Percentiles rank a stretch among this genome's conserved stretches.
phyloP scores from a whole-genome alignment of 2,113 vertebrate species.

The Coturnix japonica region DNA sequence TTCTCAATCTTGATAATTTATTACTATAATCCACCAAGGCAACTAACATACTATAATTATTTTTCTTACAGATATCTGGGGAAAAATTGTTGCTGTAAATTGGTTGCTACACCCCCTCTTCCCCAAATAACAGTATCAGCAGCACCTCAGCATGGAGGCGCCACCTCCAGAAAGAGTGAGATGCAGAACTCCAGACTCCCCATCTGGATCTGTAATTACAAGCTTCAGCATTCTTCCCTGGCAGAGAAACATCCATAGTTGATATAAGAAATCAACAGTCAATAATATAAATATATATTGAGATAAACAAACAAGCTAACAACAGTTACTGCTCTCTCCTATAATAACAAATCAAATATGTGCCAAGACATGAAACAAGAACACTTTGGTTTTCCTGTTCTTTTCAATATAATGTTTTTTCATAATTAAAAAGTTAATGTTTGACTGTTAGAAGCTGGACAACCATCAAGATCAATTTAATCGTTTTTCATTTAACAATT shows the following conservation, averaged over 20 bases:
- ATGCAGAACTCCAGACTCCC: background rate
- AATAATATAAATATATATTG: background rate
- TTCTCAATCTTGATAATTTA: background rate
- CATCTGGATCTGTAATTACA: background rate
- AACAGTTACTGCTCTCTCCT: background rate
- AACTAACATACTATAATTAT: background rate
- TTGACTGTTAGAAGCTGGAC: background rate
- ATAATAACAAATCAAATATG: background rate
- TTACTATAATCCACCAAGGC: background rate
- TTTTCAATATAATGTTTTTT: accelerated
- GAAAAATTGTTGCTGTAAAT: background rate
- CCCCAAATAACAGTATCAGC: background rate
- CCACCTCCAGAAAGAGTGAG: background rate
- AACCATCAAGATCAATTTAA: background rate
- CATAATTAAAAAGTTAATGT: background rate
- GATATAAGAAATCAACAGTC: background rate
- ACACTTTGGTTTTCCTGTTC: background rate
- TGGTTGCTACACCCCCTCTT: background rate
- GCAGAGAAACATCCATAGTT: background rate
- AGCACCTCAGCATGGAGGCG: background rate
- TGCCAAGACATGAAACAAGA: background rate
- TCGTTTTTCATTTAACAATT: background rate
- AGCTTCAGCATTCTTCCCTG: background rate
- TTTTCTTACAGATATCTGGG: background rate
- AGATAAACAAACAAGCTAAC: background rate